phyloP scores from a whole-genome alignment of 2,113 vertebrate genomes.

The Rallus limicola region DNA sequence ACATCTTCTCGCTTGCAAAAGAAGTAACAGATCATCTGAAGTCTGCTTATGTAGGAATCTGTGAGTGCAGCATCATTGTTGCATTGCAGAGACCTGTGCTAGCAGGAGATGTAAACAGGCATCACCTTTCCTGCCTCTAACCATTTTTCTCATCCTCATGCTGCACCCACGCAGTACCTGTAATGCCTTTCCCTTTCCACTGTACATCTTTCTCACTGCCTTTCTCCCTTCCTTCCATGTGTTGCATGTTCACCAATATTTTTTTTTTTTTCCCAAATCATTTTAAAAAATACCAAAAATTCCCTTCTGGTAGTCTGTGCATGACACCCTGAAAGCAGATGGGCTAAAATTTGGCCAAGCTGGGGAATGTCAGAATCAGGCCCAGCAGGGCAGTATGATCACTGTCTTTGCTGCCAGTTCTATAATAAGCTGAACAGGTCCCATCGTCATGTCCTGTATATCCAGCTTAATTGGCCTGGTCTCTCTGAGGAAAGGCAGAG shows the following conservation, averaged over 20 bases:
- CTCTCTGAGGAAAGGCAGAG: background rate
- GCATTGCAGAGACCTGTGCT: background rate
- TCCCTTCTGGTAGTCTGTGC: background rate
- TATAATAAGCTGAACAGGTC: background rate
- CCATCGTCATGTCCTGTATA: slow-evolving; percentile 1
- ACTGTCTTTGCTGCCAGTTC: background rate
- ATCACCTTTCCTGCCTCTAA: background rate
- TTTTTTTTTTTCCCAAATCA: background rate
- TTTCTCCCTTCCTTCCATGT: background rate
- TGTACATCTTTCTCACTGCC: background rate
- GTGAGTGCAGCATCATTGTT: background rate
- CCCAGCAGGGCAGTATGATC: background rate
- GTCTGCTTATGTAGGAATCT: background rate
- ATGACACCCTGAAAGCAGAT: background rate
- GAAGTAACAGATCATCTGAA: background rate
- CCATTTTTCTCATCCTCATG: background rate
- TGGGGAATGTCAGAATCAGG: background rate
- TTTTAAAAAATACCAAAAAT: background rate
- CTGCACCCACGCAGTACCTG: rapidly evolving
- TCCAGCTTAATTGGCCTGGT: background rate
- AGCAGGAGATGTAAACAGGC: background rate
- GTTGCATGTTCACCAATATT: background rate
- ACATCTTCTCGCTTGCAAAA: background rate
- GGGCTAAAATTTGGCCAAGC: background rate
- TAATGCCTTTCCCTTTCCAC: background rate